Evolutionary conservation across 2,888 invertebrate species (phyloP).

Genomic region (Conistra vaccinii): DNA sequence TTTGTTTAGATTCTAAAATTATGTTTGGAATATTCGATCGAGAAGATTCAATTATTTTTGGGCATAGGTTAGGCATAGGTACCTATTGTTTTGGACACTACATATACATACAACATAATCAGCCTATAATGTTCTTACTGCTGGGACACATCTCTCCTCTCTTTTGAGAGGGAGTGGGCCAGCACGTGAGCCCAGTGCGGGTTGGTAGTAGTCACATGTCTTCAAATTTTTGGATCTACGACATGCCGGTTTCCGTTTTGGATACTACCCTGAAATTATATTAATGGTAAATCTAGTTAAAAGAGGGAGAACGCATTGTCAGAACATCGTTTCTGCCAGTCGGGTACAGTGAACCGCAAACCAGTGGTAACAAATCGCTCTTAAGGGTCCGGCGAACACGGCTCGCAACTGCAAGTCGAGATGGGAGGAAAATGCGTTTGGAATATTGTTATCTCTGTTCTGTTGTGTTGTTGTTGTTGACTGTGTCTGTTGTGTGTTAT

Average conservation of each 20-base stretch:
- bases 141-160: neutral
- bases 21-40: neutral
- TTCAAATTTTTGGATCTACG: neutral
- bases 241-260: neutral
- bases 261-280: neutral
- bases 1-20: constrained; percentile 18
- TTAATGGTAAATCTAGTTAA: neutral
- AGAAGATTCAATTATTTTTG: neutral
- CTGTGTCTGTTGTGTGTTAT: too few species aligned
- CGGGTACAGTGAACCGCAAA: neutral
- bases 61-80: too few species aligned
- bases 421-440: too few species aligned
- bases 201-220: neutral
- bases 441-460: too few species aligned
- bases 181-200: too few species aligned
- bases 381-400: too few species aligned
- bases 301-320: neutral
- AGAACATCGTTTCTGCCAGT: neutral
- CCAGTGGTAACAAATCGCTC: neutral
- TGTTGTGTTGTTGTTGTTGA: too few species aligned
- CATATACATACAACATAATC: neutral
- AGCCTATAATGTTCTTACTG: neutral
- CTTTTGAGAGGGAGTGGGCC: too few species aligned
- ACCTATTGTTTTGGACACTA: neutral
- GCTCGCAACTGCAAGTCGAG: too few species aligned